Evolutionary conservation across 1,140 invertebrate genomes (phyloP).

Genomic region (Drosophila pseudoananassae): DNA sequence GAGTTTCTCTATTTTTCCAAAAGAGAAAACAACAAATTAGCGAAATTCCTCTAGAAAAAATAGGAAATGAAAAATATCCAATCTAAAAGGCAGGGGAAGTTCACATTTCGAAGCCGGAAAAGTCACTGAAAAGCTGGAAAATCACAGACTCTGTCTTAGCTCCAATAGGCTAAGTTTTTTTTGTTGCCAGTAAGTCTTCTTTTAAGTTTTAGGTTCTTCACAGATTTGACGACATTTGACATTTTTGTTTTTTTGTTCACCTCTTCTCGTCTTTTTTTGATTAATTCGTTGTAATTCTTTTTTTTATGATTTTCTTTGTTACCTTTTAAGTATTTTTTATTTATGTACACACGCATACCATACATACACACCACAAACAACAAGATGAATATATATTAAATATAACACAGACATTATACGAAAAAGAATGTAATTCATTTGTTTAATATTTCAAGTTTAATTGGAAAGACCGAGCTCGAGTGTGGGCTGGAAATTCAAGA

Average conservation of each 20-base stretch:
- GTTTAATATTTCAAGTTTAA: background rate
- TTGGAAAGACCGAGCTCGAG: background rate
- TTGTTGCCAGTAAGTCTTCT: background rate
- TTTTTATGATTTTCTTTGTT: constrained; percentile 15
- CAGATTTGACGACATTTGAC: constrained; percentile 11
- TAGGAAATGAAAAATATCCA: background rate
- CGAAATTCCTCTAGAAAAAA: background rate
- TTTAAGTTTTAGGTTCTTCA: constrained; percentile 15
- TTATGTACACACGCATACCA: constrained; percentile 36
- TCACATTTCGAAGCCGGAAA: constrained; percentile 10
- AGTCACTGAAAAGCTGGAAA: background rate
- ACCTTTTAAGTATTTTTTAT: constrained; percentile 52
- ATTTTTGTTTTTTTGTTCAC: too few species aligned
- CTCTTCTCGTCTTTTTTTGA: constrained; percentile 8
- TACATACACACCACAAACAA: constrained; percentile 38
- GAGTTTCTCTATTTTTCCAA: background rate
- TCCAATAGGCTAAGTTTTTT: constrained; percentile 9
- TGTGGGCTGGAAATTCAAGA: too few species aligned
- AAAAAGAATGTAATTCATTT: background rate
- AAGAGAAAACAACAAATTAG: background rate
- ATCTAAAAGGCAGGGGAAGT: too few species aligned
- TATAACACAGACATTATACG: background rate
- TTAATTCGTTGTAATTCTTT: constrained; percentile 2
- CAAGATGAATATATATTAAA: constrained; percentile 15
- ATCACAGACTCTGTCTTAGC: constrained; percentile 11